Conservation (phyloP, 2,888 invertebrate species). For the Aricia artaxerxes region DNA sequence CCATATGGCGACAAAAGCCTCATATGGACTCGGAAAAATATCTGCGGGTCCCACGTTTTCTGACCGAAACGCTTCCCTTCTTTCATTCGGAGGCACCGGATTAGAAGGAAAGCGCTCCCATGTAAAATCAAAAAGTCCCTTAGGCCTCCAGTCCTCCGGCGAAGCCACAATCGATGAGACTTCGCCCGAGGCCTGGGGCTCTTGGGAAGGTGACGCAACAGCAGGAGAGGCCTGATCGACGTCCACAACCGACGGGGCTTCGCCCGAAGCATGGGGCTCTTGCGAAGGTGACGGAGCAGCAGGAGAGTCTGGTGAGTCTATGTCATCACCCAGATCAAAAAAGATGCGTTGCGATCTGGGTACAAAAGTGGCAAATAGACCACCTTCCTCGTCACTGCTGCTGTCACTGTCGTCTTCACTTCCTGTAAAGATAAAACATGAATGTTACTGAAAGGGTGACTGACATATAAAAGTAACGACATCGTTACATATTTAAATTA, state of each 20-base stretch:
- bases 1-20: too few relatives aligned
- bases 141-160: conserved; percentile 26
- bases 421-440: not conserved
- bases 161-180: not conserved
- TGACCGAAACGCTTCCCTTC: conserved; percentile 11
- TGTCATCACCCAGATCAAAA: conserved; percentile 25
- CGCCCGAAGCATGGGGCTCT: conserved; percentile 16
- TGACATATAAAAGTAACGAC: not conserved
- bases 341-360: conserved; percentile 25
- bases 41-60: not conserved
- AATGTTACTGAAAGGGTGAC: not conserved
- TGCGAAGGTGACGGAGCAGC: conserved; percentile 4
- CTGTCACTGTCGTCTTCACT: not conserved
- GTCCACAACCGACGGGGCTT: not conserved
- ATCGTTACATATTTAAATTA: not conserved
- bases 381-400: not conserved
- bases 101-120: conserved; percentile 1
- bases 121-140: not conserved
- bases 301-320: conserved; percentile 16
- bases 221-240: conserved; percentile 20
- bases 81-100: conserved; percentile 7
- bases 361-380: not conserved
- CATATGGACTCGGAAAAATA: too few relatives aligned
- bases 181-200: conserved; percentile 19
- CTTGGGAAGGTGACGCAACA: conserved; percentile 14